A percentile compares a stretch with the other conserved stretches of the same genome.
These are phyloP conservation scores for Dermatophagoides farinae DNA, from an alignment of 1,140 invertebrate genomes.

Conservation along the genomic window DNA sequence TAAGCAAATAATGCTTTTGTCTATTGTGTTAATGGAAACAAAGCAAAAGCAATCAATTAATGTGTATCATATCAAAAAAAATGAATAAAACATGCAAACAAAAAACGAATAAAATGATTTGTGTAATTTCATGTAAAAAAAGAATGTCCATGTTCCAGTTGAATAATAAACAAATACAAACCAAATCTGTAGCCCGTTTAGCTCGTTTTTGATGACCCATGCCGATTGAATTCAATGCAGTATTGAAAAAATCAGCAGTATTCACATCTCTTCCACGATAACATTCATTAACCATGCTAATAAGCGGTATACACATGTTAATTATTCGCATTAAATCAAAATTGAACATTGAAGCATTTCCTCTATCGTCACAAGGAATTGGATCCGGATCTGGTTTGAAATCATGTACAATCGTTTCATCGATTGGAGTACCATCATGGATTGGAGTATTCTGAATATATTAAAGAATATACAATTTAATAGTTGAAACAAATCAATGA, in stretches of 20 bases:
- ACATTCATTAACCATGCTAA: background rate
- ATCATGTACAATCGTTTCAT: background rate
- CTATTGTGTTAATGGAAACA: background rate
- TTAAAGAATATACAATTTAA: background rate
- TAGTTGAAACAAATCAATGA: too few species aligned
- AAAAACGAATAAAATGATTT: background rate
- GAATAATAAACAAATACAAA: background rate
- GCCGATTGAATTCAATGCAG: too few species aligned
- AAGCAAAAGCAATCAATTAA: too few species aligned
- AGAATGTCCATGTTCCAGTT: background rate
- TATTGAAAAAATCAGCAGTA: background rate
- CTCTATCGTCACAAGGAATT: background rate
- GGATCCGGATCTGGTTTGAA: background rate
- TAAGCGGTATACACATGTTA: constrained; percentile 2
- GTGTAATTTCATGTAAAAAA: background rate
- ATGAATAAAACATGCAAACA: too few species aligned
- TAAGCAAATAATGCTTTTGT: background rate
- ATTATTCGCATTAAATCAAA: background rate
- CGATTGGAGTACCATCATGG: background rate
- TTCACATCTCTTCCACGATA: background rate
- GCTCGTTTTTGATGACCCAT: too few species aligned
- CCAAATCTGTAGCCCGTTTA: background rate
- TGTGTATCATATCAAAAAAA: too few species aligned
- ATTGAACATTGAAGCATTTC: background rate
- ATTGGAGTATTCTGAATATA: background rate